phyloP scores from a whole-genome alignment of 2,113 vertebrate species.

The Microtus richardsoni region DNA sequence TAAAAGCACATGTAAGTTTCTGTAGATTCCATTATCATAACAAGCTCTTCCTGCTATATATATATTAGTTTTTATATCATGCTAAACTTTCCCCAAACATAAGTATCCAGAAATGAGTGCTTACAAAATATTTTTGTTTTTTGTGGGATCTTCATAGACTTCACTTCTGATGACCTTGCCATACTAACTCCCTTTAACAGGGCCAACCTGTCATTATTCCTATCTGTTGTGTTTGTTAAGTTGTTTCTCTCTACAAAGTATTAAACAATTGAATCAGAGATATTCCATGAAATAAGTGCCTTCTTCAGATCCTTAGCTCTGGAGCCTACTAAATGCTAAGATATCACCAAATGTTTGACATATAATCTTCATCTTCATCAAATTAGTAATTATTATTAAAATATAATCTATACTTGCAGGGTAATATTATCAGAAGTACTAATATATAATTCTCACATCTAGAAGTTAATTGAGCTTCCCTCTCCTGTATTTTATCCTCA shows the following conservation, averaged over 20 bases:
- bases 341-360: neutral
- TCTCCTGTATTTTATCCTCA: neutral
- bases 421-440: neutral
- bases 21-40: neutral
- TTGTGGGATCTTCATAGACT: neutral
- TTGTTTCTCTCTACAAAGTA: neutral
- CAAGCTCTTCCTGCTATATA: neutral
- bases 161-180: neutral
- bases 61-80: too few relatives aligned
- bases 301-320: neutral
- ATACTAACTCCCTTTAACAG: neutral
- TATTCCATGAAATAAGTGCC: neutral
- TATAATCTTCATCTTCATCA: neutral
- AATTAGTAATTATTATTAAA: neutral
- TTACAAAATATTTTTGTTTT: neutral
- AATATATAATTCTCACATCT: neutral
- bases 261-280: neutral
- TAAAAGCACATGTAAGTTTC: conserved; percentile 72
- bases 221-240: neutral
- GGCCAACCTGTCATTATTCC: too few relatives aligned
- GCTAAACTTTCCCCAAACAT: neutral
- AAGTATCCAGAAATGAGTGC: neutral
- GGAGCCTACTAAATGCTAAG: neutral
- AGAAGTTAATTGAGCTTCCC: neutral
- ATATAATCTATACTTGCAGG: neutral